These are phyloP conservation scores for Rhinichthys osculus DNA, from an alignment of 2,797 vertebrate species.

Conservation along the genomic window DNA sequence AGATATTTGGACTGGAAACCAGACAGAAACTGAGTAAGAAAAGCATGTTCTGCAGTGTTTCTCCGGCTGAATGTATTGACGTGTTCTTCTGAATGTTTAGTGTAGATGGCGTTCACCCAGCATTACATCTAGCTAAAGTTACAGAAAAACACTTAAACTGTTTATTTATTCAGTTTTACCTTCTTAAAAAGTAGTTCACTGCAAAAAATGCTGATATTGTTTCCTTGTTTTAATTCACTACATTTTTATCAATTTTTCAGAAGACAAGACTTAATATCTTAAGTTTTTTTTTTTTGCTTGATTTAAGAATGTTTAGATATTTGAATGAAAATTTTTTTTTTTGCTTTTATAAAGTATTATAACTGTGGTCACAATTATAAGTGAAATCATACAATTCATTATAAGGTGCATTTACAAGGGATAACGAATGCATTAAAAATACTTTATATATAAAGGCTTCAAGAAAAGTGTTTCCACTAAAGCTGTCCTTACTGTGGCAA, in stretches of 20 bases:
- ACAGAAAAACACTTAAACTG: neutral
- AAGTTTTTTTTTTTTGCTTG: too few relatives aligned
- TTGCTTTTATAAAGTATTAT: neutral
- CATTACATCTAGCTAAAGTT: neutral
- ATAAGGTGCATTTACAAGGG: neutral
- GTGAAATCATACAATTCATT: neutral
- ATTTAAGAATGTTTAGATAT: neutral
- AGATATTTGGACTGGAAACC: too few relatives aligned
- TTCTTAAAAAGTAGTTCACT: neutral
- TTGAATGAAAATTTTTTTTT: neutral
- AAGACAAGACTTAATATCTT: neutral
- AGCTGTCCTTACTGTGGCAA: neutral
- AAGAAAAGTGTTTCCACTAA: neutral
- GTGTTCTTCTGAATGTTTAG: neutral
- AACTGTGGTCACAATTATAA: neutral
- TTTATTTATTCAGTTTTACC: too few relatives aligned
- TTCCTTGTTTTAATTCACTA: neutral
- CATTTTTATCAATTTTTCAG: neutral
- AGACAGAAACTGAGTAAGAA: too few relatives aligned
- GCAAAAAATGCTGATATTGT: neutral
- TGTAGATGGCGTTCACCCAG: neutral
- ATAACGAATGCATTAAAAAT: neutral
- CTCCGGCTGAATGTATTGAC: neutral
- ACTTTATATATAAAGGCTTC: neutral
- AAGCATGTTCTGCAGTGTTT: too few relatives aligned